Evolutionary conservation across 1,140 invertebrate genomes (phyloP), one percentile per base, ranked within the genome.

Genomic region (Latrodectus geometricus): DNA sequence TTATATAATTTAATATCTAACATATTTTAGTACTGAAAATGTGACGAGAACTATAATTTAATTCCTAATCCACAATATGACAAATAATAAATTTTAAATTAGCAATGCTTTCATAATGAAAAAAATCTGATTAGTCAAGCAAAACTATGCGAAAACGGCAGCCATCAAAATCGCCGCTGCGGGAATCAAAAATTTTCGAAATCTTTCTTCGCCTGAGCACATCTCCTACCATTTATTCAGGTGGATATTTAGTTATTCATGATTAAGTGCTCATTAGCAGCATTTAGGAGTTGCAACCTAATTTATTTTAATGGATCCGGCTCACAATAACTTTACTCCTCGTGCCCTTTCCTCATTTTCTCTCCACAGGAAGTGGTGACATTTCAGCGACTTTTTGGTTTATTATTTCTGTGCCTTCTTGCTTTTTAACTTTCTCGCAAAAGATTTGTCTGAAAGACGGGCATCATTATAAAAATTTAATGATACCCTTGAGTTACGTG

Each of bases 261-360:
- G 11, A 84, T 75, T 75, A 76, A 68, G 82, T 65, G 82, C 72
- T 84, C 82, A 84, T 84, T 84, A 84, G 14, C 48, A 23, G 73
- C 11, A 52, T 11, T n/a, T 61, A 49, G 48, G n/a, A 14, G 9
- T 48, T 8, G 11, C 4, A 69, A 52, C 21, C 52, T 84, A 69
- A 76, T 76, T 76, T 76, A 76, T 84, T 76, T 84, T 84, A 84
- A 84, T 84, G 82, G 73, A 66, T 84, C 82, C 73, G 82, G 48
- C 65, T 49, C 54, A 84, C 74, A 84, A 84, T 84, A 69, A 35
- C 35, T 35, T 35, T 35, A 35, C 35, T 35, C 5, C 35, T 35
- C 2, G 56, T 14, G 17, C 20, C 54, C 11, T 15, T 20, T 35
- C 8, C 73, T 68, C 73, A 66, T 84, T 68, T 75, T 76, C 73